These are phyloP conservation scores for Synergus laeviventris DNA, from an alignment of 2,888 invertebrate genomes.

Conservation along the genomic window DNA sequence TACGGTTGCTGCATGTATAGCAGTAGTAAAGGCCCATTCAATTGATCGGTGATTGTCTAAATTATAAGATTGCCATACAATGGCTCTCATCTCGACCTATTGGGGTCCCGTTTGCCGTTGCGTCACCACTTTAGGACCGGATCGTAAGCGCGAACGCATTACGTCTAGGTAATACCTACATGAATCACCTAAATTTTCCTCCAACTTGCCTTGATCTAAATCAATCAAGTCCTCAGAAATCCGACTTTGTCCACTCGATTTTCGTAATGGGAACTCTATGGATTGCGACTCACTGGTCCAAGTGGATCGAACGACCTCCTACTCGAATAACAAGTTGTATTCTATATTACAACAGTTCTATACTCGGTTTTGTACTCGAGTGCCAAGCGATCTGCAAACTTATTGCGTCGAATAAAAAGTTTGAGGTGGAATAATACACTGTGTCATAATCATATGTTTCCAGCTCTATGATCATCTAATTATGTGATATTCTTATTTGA, in stretches of 20 bases:
- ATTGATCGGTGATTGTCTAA: conserved; percentile 77
- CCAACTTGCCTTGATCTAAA: neutral
- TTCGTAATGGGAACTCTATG: neutral
- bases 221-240: neutral
- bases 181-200: conserved; percentile 16
- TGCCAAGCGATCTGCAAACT: conserved; percentile 21
- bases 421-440: neutral
- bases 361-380: neutral
- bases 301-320: conserved; percentile 23
- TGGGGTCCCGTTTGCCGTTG: conserved; percentile 74
- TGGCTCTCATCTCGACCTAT: conserved; percentile 77
- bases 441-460: neutral
- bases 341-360: conserved; percentile 15
- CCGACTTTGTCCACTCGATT: neutral
- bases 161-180: conserved; percentile 58
- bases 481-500: neutral
- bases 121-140: conserved; percentile 75
- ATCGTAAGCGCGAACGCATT: conserved; percentile 69
- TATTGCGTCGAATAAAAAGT: conserved; percentile 3
- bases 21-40: conserved; percentile 76
- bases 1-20: conserved; percentile 74
- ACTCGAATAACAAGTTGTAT: conserved; percentile 31
- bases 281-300: conserved; percentile 15
- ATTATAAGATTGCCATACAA: conserved; percentile 77
- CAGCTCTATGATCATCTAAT: conserved; percentile 1